phyloP scores from a whole-genome alignment of 1,140 invertebrate species.

The Diorhabda sublineata region DNA sequence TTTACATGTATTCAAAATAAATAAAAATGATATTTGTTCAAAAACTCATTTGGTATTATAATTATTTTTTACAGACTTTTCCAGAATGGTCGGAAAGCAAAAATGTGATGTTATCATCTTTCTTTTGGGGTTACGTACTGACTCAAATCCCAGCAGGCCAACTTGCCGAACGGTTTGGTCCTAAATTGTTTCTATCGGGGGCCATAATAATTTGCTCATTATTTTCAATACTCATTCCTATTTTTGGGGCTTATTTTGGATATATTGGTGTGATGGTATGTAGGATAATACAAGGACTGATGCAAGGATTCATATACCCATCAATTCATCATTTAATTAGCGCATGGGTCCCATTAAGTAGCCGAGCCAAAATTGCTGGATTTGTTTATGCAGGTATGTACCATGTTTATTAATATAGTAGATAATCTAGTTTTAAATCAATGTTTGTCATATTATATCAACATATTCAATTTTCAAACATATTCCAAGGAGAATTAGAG shows the following conservation, averaged over 20 bases:
- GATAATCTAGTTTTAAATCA: too few species aligned
- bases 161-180: slow-evolving; percentile 59
- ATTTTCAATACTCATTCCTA: slow-evolving; percentile 49
- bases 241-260: slow-evolving; percentile 45
- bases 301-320: slow-evolving; percentile 75
- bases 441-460: too few species aligned
- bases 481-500: too few species aligned
- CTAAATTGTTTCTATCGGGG: slow-evolving; percentile 56
- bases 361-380: slow-evolving; percentile 18
- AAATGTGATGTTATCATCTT: slow-evolving; percentile 58
- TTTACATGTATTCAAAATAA: background rate
- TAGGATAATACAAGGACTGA: slow-evolving; percentile 70
- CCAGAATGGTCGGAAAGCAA: slow-evolving; percentile 48
- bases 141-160: slow-evolving; percentile 64
- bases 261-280: slow-evolving; percentile 59
- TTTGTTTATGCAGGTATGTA: slow-evolving; percentile 25
- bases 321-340: slow-evolving; percentile 73
- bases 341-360: slow-evolving; percentile 62
- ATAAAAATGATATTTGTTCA: background rate
- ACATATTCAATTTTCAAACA: too few species aligned
- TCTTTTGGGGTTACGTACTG: slow-evolving; percentile 59
- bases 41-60: background rate
- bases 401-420: too few species aligned
- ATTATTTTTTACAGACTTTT: slow-evolving; percentile 32
- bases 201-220: slow-evolving; percentile 54